These are phyloP conservation scores for Ochropacha duplaris DNA, from an alignment of 2,888 invertebrate species.

Conservation along the genomic window DNA sequence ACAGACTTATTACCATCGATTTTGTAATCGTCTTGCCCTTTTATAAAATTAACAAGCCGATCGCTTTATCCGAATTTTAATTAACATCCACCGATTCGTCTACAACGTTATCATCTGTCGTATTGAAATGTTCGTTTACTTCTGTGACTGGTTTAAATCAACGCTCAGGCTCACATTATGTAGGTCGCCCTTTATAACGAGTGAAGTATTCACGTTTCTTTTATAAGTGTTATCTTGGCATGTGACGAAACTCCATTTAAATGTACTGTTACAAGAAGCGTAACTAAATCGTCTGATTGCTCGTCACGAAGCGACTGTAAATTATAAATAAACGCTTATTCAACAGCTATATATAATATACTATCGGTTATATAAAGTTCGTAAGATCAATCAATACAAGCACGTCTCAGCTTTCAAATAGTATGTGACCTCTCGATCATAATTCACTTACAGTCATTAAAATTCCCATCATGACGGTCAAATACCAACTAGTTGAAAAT, in stretches of 20 bases:
- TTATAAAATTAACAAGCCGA: conserved; percentile 33
- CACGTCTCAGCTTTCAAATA: conserved; percentile 38
- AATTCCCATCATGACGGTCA: conserved; percentile 16
- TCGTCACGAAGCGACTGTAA: conserved; percentile 64
- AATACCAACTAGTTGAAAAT: conserved; percentile 24
- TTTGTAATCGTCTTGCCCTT: conserved; percentile 32
- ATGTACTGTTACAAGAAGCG: conserved; percentile 58
- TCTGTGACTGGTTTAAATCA: conserved; percentile 38
- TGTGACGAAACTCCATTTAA: conserved; percentile 66
- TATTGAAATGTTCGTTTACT: conserved; percentile 40
- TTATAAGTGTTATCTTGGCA: conserved; percentile 64
- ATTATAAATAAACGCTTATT: conserved; percentile 51
- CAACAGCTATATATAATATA: conserved; percentile 27
- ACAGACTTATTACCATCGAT: conserved; percentile 43
- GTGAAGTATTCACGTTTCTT: conserved; percentile 53
- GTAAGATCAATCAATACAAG: conserved; percentile 50
- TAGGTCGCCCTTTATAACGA: conserved; percentile 51
- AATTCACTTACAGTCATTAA: conserved; percentile 27
- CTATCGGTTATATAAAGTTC: conserved; percentile 34
- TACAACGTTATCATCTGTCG: conserved; percentile 42
- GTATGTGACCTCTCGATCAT: conserved; percentile 39
- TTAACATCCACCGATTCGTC: conserved; percentile 52
- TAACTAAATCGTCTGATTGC: conserved; percentile 51
- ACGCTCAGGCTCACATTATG: conserved; percentile 49
- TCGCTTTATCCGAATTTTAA: conserved; percentile 52